Percentiles rank a stretch among this genome's conserved stretches.
Conservation (phyloP, 2,888 invertebrate genomes). For the Drosophila pseudotalamancana region DNA sequence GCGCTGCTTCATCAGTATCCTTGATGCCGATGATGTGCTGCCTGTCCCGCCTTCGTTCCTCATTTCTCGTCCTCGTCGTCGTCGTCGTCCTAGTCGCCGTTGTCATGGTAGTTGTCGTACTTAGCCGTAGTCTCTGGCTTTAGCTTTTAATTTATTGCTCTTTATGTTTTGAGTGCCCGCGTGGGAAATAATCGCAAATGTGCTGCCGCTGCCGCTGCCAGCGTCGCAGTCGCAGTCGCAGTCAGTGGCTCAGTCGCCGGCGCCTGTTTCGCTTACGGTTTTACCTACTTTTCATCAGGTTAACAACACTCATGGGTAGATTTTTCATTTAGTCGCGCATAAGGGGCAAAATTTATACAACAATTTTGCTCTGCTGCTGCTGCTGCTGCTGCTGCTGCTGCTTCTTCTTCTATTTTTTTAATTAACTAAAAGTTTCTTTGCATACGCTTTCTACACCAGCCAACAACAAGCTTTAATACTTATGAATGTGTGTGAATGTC, state of each 20-base stretch:
- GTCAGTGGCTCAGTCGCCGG: slow-evolving; percentile 1
- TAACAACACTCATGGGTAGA: slow-evolving; percentile 79
- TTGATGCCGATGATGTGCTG: slow-evolving; percentile 29
- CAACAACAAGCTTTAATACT: slow-evolving; percentile 41
- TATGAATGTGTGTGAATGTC: slow-evolving; percentile 19
- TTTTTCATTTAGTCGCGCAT: slow-evolving; percentile 72
- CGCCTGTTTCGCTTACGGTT: slow-evolving; percentile 29
- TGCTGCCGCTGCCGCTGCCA: slow-evolving; percentile 32
- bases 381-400: slow-evolving; percentile 1
- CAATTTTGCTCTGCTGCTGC: slow-evolving; percentile 41
- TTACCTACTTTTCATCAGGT: slow-evolving; percentile 80
- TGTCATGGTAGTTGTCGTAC: slow-evolving; percentile 36
- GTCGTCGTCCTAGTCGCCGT: slow-evolving; percentile 12
- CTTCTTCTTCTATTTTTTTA: slow-evolving; percentile 43
- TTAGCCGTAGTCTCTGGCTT: slow-evolving; percentile 57
- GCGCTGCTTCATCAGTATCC: slow-evolving; percentile 34
- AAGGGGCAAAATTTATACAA: slow-evolving; percentile 69
- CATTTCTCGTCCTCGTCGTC: slow-evolving; percentile 1
- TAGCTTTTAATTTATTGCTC: slow-evolving; percentile 80
- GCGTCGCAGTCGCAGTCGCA: slow-evolving; percentile 1
- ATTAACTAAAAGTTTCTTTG: slow-evolving; percentile 63
- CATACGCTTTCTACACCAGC: slow-evolving; percentile 36
- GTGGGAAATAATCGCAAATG: slow-evolving; percentile 81
- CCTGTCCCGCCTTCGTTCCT: background rate
- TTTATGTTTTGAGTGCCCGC: slow-evolving; percentile 81